Conservation (phyloP, 1,140 invertebrate species). For the Drosophila ananassae region DNA sequence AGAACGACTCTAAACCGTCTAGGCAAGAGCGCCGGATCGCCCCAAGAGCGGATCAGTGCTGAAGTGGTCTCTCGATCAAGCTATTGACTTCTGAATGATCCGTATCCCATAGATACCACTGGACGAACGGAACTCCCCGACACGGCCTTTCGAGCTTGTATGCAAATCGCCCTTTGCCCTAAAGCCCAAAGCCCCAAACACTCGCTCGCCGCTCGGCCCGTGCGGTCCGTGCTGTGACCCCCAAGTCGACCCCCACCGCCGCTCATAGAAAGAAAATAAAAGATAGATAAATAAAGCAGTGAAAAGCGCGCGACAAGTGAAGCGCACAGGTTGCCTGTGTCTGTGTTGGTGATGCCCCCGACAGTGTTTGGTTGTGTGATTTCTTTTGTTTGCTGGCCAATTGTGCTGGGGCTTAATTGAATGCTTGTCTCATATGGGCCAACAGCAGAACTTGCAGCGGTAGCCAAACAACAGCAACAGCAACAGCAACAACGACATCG, state of each 20-base stretch:
- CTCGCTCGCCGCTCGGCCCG: conserved; percentile 3
- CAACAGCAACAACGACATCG: conserved; percentile 18
- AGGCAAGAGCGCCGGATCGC: no score
- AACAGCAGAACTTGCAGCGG: conserved; percentile 31
- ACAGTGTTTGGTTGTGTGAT: conserved; percentile 56
- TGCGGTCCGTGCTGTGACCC: conserved; percentile 4
- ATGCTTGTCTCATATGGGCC: conserved; percentile 66
- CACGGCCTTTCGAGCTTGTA: no score
- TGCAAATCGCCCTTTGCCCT: conserved; percentile 6
- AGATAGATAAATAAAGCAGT: neutral
- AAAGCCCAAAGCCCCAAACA: neutral
- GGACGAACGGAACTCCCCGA: no score
- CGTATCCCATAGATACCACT: no score
- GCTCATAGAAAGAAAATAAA: conserved; percentile 1
- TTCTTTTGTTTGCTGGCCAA: conserved; percentile 73
- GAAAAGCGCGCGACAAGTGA: conserved; percentile 55
- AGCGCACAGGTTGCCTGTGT: conserved; percentile 57
- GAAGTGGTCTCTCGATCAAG: no score
- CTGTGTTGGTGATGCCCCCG: conserved; percentile 35
- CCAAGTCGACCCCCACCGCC: neutral
- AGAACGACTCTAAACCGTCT: no score
- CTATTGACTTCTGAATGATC: no score
- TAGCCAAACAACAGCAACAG: conserved; percentile 19
- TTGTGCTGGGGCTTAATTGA: conserved; percentile 70
- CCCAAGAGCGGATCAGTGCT: no score